These are phyloP conservation scores for Meda fulgida DNA, from an alignment of 2,797 vertebrate genomes.

Conservation along the genomic window DNA sequence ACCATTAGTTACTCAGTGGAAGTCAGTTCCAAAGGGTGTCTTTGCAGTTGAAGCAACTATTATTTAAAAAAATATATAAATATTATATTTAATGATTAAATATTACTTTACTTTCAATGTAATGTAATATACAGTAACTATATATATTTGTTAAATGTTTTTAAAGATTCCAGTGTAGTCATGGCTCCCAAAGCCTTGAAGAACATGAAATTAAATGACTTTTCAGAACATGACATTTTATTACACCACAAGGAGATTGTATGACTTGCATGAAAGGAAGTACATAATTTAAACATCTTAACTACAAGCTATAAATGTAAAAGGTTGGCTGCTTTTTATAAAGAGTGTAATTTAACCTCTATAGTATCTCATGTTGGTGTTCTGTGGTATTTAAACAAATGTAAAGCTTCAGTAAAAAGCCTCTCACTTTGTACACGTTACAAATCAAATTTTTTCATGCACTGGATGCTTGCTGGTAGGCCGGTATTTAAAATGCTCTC, in stretches of 20 bases:
- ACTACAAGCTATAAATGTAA: slow-evolving; percentile 16
- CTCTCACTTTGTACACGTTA: background rate
- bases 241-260: slow-evolving; percentile 10
- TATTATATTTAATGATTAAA: background rate
- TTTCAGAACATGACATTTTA: background rate
- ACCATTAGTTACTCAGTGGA: no score
- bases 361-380: slow-evolving; percentile 10
- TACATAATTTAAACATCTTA: slow-evolving; percentile 23
- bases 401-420: background rate
- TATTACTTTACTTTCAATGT: background rate
- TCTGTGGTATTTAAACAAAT: slow-evolving; percentile 21
- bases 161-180: background rate
- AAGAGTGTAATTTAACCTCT: slow-evolving; percentile 17
- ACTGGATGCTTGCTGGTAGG: background rate
- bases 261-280: background rate
- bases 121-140: background rate
- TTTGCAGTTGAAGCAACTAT: background rate
- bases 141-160: background rate
- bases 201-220: background rate
- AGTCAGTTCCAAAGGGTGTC: no score
- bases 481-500: background rate
- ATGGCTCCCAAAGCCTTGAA: background rate
- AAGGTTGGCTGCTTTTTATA: slow-evolving; percentile 5
- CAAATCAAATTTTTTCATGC: background rate
- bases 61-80: background rate